Evolutionary conservation across 2,888 invertebrate genomes (phyloP).

Genomic region (Apamea monoglypha): DNA sequence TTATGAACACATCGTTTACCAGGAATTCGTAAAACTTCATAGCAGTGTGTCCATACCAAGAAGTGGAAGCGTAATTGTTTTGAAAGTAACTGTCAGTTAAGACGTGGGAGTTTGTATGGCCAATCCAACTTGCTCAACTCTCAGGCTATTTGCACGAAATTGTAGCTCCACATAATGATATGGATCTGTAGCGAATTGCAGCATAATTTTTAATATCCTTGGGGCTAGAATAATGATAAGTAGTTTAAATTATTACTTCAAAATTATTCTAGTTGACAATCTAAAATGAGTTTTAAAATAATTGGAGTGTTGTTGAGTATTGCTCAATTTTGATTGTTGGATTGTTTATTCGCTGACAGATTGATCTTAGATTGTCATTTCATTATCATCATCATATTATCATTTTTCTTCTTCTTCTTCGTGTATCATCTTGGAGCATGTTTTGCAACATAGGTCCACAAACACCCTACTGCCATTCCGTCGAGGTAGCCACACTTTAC

Average conservation of each 20-base stretch:
- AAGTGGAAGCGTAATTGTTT: conserved; percentile 79
- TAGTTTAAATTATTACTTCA: neutral
- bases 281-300: neutral
- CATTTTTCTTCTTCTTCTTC: too few species aligned
- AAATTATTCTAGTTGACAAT: neutral
- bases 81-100: conserved; percentile 82
- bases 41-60: conserved; percentile 64
- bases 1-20: neutral
- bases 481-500: too few species aligned
- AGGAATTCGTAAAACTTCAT: conserved; percentile 26
- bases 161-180: conserved; percentile 66
- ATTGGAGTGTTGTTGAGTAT: neutral
- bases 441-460: too few species aligned
- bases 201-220: conserved; percentile 1
- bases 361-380: neutral
- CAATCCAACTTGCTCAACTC: conserved; percentile 78
- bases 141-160: conserved; percentile 80
- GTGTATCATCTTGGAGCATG: too few species aligned
- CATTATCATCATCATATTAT: neutral
- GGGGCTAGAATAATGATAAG: neutral
- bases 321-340: neutral
- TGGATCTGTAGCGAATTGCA: neutral
- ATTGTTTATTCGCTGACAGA: neutral
- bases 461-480: too few species aligned
- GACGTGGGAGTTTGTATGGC: conserved; percentile 78